These are phyloP conservation scores for Dynastes grantii DNA, from an alignment of 2,888 invertebrate species.

Conservation along the genomic window DNA sequence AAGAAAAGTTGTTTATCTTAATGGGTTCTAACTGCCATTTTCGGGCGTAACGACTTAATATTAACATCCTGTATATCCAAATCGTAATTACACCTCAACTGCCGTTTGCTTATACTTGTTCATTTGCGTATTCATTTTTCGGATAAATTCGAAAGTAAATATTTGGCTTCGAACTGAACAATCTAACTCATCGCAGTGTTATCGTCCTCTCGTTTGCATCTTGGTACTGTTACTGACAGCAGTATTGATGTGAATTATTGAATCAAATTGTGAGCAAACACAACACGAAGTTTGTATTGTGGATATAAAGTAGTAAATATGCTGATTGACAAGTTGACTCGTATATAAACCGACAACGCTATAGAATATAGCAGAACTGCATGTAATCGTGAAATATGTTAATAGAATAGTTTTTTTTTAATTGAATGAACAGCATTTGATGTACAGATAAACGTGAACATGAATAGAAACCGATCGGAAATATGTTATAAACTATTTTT, in stretches of 20 bases:
- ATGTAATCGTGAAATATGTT: background rate
- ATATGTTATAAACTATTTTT: no score
- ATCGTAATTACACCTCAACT: background rate
- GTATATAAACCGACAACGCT: background rate
- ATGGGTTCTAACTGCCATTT: no score
- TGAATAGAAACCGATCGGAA: no score
- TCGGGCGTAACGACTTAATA: no score
- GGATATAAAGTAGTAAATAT: background rate
- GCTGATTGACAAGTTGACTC: constrained; percentile 6
- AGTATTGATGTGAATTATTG: constrained; percentile 21
- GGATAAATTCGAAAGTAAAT: constrained; percentile 32
- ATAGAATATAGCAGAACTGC: constrained; percentile 1
- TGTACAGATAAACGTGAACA: no score
- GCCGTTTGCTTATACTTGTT: constrained; percentile 11
- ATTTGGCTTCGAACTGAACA: constrained; percentile 23
- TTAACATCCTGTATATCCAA: no score
- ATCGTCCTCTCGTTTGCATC: background rate
- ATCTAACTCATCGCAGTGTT: background rate
- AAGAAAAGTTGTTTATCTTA: no score
- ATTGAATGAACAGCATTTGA: no score
- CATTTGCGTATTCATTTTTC: constrained; percentile 28
- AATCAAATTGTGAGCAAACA: constrained; percentile 1
- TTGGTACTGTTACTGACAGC: background rate
- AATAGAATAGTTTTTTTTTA: no score
- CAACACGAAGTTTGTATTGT: background rate